Conservation (phyloP, 2,888 invertebrate genomes). For the Lepetodrilus schrolli region DNA sequence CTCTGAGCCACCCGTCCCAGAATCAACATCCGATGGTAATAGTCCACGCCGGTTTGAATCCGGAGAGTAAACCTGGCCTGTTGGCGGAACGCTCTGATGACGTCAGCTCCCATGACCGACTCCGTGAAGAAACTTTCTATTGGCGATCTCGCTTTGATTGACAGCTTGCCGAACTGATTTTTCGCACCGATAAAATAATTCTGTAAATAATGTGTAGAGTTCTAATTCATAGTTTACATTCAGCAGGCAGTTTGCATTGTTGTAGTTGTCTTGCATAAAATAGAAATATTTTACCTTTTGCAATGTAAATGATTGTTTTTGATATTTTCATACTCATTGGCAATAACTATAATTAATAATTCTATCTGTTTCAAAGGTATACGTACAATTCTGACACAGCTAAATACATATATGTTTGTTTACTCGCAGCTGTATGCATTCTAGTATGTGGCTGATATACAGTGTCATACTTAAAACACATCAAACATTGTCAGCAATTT, state of each 20-base stretch:
- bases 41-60: neutral
- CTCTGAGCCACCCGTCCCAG: neutral
- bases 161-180: neutral
- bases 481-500: neutral
- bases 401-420: no score
- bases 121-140: constrained; percentile 17
- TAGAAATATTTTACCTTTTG: no score
- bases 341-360: no score
- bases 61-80: neutral
- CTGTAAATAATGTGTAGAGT: neutral
- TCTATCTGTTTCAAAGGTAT: no score
- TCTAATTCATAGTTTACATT: no score
- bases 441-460: no score
- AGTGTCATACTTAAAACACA: neutral
- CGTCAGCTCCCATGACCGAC: neutral
- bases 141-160: neutral
- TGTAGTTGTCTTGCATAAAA: no score
- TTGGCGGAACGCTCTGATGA: constrained; percentile 3
- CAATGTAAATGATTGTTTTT: no score
- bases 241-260: no score
- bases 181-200: neutral
- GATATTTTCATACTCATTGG: no score
- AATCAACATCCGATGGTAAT: neutral
- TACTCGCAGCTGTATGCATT: no score
- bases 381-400: no score